Base-by-base conservation (phyloP, 2,888 invertebrate genomes). In the Stratiomys singularior region DNA sequence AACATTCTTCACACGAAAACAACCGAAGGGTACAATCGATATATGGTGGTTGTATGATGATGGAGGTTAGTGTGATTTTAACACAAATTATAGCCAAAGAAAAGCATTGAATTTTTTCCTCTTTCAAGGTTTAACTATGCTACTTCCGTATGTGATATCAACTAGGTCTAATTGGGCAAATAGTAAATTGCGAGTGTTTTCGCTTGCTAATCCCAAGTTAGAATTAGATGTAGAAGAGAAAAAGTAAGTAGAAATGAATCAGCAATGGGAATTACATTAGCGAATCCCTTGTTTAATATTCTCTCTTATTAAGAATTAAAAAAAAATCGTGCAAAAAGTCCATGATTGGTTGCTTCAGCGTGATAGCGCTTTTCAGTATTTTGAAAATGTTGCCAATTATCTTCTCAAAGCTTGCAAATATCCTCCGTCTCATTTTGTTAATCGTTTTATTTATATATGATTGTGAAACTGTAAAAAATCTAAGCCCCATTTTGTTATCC, bases 21-120 rank as follows among this genome's bases (percentile, higher is more conserved):
- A 95, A 87, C 91, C 91, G 77, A 91, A 92, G 79, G 96, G 96
- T 13, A 93, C 92, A 0, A 92, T 97, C 60, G 97, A 97, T 88
- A 96, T 97, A 64, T 97, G 97, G 95, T 98, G 98, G 98, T 88
- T 98, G 82, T 98, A 97, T 86, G 98, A 98, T 85, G 97, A 95
- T 86, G 95, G 95, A 84, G 95, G 95, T 86, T 76, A 78, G 46
- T 66, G 63, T 37, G n/a, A n/a, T 58, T 63, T 52, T 5, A n/a
- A n/a, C n/a, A 52, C 15, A 13, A 74, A 25, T 21, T 15, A 74
- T 37, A 47, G 5, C 2, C 9, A 60, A 11, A 21, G 21, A 47
- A 28, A 37, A 15, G 18, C 37, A 25, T 46, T 58, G 37, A 37
- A 37, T 37, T 9, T 5, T 9, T 5, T 9, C 9, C 37, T 9